These are phyloP conservation scores for Prionailurus viverrinus DNA, from an alignment of 2,113 vertebrate species.

Conservation along the genomic window DNA sequence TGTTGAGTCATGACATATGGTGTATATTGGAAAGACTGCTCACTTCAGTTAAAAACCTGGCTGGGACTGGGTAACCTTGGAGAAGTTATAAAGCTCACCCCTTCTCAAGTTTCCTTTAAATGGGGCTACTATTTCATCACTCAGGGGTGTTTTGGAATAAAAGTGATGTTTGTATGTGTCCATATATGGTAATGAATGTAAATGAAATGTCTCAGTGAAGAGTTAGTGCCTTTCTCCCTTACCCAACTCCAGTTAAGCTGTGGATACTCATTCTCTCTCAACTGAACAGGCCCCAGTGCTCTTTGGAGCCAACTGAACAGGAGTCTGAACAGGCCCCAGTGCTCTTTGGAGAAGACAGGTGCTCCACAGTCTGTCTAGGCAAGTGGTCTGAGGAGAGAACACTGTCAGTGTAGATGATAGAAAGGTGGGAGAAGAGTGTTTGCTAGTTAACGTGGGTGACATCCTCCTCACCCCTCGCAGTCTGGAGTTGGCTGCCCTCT, in stretches of 20 bases:
- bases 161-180: background rate
- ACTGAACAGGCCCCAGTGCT: background rate
- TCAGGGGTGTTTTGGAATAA: background rate
- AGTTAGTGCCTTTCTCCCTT: background rate
- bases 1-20: background rate
- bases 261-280: background rate
- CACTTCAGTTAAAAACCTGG: background rate
- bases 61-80: background rate
- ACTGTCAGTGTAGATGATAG: background rate
- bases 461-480: background rate
- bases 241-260: background rate
- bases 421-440: background rate
- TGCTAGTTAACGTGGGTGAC: background rate
- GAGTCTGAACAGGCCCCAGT: background rate
- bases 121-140: background rate
- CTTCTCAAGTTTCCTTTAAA: background rate
- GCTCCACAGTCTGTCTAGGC: background rate
- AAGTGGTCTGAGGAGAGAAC: background rate
- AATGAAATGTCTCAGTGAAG: background rate
- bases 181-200: background rate
- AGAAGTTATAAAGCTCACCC: background rate
- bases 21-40: background rate
- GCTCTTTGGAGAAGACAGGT: background rate
- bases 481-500: background rate
- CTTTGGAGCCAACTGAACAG: too few relatives aligned